phyloP scores from a whole-genome alignment of 2,888 invertebrate species.

The Ophraella communa region DNA sequence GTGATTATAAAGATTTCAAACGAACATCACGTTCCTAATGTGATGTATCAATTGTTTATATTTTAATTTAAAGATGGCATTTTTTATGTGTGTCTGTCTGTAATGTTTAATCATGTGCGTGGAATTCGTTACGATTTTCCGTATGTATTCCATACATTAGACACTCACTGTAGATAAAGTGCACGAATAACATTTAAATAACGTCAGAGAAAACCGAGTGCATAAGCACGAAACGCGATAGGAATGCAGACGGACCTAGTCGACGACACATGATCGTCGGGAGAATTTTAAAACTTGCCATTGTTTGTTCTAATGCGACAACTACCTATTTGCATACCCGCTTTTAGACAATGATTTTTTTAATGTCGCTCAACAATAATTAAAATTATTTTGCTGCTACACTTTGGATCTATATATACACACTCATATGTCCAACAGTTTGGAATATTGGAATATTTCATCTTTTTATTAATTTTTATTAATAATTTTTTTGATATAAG shows the following conservation, averaged over 20 bases:
- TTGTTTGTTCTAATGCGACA: slow-evolving; percentile 29
- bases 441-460: too few relatives aligned
- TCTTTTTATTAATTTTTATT: too few relatives aligned
- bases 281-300: slow-evolving; percentile 28
- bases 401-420: too few relatives aligned
- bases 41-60: too few relatives aligned
- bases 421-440: too few relatives aligned
- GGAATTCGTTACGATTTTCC: not conserved
- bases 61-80: too few relatives aligned
- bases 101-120: not conserved
- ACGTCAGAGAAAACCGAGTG: slow-evolving; percentile 10
- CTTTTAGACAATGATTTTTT: slow-evolving; percentile 5
- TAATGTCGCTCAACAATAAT: not conserved
- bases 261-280: slow-evolving; percentile 25
- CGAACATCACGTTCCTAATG: too few relatives aligned
- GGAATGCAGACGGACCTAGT: slow-evolving; percentile 28
- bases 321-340: slow-evolving; percentile 27
- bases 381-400: not conserved
- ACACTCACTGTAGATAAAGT: not conserved
- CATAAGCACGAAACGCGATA: slow-evolving; percentile 22
- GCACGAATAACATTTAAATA: slow-evolving; percentile 8
- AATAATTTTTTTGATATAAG: too few relatives aligned
- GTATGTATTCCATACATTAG: not conserved
- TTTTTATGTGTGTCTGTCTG: too few relatives aligned
- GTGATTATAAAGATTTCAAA: too few relatives aligned